These are phyloP conservation scores for Ptychadena robeensis DNA, from an alignment of 2,797 vertebrate species.

Conservation along the genomic window DNA sequence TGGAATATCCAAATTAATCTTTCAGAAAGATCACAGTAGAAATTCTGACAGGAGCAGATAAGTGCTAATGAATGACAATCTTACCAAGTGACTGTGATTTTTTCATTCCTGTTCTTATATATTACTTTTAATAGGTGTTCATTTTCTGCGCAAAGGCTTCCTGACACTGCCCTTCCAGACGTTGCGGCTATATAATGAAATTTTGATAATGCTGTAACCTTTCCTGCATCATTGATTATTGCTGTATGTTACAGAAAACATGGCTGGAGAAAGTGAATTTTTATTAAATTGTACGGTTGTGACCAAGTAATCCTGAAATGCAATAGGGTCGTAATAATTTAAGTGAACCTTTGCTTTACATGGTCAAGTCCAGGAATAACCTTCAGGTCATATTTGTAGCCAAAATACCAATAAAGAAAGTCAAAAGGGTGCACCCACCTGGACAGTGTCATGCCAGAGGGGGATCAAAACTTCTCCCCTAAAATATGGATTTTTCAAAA, in stretches of 20 bases:
- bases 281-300: not conserved
- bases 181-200: not conserved
- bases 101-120: conserved; percentile 34
- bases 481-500: too few relatives aligned
- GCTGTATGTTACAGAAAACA: not conserved
- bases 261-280: too few relatives aligned
- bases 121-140: conserved; percentile 44
- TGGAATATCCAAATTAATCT: conserved; percentile 38
- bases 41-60: conserved; percentile 36
- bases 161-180: conserved; percentile 11
- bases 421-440: too few relatives aligned
- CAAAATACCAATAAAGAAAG: too few relatives aligned
- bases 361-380: too few relatives aligned
- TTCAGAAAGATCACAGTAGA: conserved; percentile 18
- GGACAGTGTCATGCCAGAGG: too few relatives aligned
- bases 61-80: conserved; percentile 48
- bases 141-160: conserved; percentile 8
- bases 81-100: conserved; percentile 33
- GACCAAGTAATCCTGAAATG: not conserved
- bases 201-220: conserved; percentile 3
- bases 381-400: too few relatives aligned
- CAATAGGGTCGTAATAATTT: not conserved
- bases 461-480: too few relatives aligned
- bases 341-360: not conserved
- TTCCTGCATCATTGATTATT: not conserved